Evolutionary conservation across 30 jellyfish, hydroid and myxozoan genomes (phyloP), one percentile per base, ranked within the genome.

Genomic region (Aurelia aurita complex sp. Pacific): DNA sequence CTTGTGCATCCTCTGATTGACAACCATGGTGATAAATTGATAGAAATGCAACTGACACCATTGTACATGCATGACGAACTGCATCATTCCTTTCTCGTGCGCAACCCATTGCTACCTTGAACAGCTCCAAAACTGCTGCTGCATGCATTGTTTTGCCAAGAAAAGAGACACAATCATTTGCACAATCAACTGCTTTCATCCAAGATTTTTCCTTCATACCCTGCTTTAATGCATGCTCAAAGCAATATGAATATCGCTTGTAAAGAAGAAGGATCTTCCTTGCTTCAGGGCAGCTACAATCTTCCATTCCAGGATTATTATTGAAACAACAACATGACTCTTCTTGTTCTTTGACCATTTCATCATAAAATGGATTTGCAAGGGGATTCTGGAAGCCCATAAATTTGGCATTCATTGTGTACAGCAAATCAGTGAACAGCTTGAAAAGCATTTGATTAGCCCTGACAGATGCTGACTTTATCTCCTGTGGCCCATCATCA

Each of bases 101-200:
- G 61, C 79, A 69, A 3, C 34, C 52, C 23, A 10, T 32, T 9
- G 19, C n/a, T 2, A 3, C 52, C 61, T 69, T 18, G 14, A 35
- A 69, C 63, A 69, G 33, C 36, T 23, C n/a, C 3, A 69, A 35
- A 36, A 29, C 33, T 69, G 79, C 33, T 23, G 79, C 10, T 15
- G 29, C 52, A 35, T 69, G 36, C 79, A 69, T 69, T 10, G 79
- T 61, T 0, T 69, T 69, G 18, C 43, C 79, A 69, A 69, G 79
- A 69, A 69, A 69, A 2, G 79, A 69, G 33, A 69, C 79, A 69
- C 79, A 12, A n/a, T 69, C 79, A 35, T 69, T 69, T 35, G 63
- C 63, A 35, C 79, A 69, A 69, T 69, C 79, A 15, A 61, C 79
- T 11, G 52, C 79, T 10, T 14, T 9, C 43, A 35, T 40, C 52